Base-by-base conservation (phyloP, 2,797 vertebrate species). In the Sebastes elongatus region DNA sequence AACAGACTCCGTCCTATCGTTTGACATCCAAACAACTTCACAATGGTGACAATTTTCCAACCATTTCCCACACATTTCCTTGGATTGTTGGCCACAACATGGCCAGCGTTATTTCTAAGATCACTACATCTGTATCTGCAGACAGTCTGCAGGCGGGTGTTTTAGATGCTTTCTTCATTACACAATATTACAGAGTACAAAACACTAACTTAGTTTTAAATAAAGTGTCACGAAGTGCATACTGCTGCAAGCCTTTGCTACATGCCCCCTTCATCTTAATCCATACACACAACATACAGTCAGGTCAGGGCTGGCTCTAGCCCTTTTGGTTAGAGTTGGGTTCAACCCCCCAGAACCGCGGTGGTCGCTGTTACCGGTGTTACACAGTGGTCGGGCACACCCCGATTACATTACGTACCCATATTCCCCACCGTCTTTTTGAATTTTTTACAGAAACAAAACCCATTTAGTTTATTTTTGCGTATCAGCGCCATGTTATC, bases 21-120 rank as follows among this genome's bases (percentile, higher is more conserved):
- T 75, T 81, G 78, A 88, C 74, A 83, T 70, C 79, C 68, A 85
- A 87, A 89, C 80, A 82, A 67, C 71, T 88, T 80, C 14, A 81
- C 70, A 83, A 69, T 25, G 75, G 82, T 75, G 80, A 88, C 80
- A 74, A 87, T 80, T 82, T 82, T 81, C 80, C 23, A 8, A 84
- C 70, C 74, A 75, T 81, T 88, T 86, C 57, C 75, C 68, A 80
- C 70, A 88, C 65, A 78, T 62, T 78, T 81, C 33, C 59, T 65
- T 81, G 74, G 76, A 73, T 9, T 83, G 49, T 73, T 69, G 62
- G 61, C 38, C 53, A 74, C 16, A 46, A 46, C 71, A 76, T 73
- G n/a, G 75, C 77, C 25, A 5, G 22, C 38, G 46, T 73, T 77
- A 74, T 76, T 59, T 33, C 14, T 23, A 18, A 71, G 25, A 69